Evolutionary conservation across 2,888 invertebrate genomes (phyloP).

Genomic region (Clitarchus hookeri): DNA sequence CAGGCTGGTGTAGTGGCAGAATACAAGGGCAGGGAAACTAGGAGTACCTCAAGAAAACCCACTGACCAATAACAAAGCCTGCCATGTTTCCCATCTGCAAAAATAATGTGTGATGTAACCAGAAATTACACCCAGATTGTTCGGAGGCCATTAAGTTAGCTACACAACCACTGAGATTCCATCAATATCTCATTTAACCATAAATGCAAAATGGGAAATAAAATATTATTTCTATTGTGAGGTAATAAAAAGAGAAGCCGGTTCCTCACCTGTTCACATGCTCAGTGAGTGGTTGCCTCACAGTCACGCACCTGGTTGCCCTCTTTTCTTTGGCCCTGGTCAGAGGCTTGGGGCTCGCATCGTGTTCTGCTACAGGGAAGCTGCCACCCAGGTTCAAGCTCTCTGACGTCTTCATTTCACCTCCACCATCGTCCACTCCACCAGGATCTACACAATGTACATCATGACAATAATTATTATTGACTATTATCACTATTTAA

Average conservation of each 20-base stretch:
- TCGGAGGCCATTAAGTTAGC: not conserved
- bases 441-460: constrained; percentile 32
- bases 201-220: not conserved
- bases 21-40: no score
- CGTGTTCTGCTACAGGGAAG: constrained; percentile 50
- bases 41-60: no score
- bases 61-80: not conserved
- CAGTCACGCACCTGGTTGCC: constrained; percentile 47
- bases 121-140: no score
- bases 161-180: not conserved
- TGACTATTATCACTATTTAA: no score
- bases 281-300: constrained; percentile 42
- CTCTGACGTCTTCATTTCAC: constrained; percentile 41
- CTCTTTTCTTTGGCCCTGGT: constrained; percentile 55
- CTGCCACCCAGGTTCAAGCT: constrained; percentile 41
- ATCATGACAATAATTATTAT: no score
- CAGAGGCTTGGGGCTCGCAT: constrained; percentile 55
- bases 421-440: constrained; percentile 39
- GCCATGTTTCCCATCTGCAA: not conserved
- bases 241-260: no score
- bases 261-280: constrained; percentile 41
- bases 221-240: not conserved
- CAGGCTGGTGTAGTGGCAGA: no score
- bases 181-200: constrained; percentile 10
- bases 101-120: not conserved